Evolutionary conservation across 2,113 vertebrate genomes (phyloP), one percentile per base, ranked within the genome.

Genomic region (Boleophthalmus pectinirostris): DNA sequence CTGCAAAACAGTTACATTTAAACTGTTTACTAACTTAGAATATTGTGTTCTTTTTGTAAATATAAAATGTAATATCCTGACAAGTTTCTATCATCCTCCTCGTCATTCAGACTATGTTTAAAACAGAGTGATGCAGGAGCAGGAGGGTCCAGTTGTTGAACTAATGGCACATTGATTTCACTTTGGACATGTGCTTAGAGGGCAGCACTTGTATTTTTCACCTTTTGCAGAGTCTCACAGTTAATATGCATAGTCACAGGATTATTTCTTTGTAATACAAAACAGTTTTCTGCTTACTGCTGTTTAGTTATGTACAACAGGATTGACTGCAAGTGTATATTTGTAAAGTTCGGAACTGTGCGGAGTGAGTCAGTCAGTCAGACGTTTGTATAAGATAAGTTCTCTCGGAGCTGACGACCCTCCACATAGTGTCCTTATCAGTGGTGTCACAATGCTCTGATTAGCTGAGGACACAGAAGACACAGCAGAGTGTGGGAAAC

Each of bases 1-100:
- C 97, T 95, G 90, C 20, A 88, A 81, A 24, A 63, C 13, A 66
- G 20, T 0, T 11, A 54, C 47, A 20, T 3, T 15, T 5, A 13
- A n/a, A 35, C 3, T 11, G 38, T 3, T 60, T 3, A 29, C 24
- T 54, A 1, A 38, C 14, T 25, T 61, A 25, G 18, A 21, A 46
- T 16, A 15, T 35, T 43, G 15, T 11, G 38, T 65, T 24, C 15
- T 33, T 61, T 60, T n/a, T 56, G n/a, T 43, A 43, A 43, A 43
- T 43, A 43, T 10, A 10, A 43, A 43, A 43, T 63, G 0, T 63
- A 25, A 33, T 63, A 29, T 63, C 60, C 60, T 63, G 11, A n/a
- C 14, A 14, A 57, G 54, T 23, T n/a, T 21, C 2, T 57, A 10
- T n/a, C 33, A 20, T 63, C 25, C 60, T 38, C n/a, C 45, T 43